Evolutionary conservation across 2,113 vertebrate genomes (phyloP).

Genomic region (Galbula dea): DNA sequence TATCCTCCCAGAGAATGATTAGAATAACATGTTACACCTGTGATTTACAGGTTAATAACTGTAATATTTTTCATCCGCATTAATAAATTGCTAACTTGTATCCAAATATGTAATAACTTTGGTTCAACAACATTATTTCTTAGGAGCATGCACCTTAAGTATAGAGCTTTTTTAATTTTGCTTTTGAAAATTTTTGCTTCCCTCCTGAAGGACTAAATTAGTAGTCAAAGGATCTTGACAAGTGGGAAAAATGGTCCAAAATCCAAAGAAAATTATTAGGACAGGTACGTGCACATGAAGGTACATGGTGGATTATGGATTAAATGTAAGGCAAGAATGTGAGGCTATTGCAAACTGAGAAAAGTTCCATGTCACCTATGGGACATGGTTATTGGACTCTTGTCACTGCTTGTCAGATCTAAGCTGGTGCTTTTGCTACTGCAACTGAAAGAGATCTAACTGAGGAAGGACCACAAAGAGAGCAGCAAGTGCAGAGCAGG

Average conservation of each 20-base stretch:
- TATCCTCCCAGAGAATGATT: neutral
- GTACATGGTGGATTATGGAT: neutral
- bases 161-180: neutral
- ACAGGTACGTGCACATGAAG: neutral
- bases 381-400: neutral
- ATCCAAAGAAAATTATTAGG: neutral
- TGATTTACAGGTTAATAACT: neutral
- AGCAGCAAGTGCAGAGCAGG: neutral
- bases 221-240: neutral
- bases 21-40: neutral
- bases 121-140: neutral
- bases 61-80: neutral
- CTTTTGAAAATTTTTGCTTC: neutral
- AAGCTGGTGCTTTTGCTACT: neutral
- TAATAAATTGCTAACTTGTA: neutral
- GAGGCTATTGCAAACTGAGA: neutral
- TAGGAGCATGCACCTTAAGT: neutral
- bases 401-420: neutral
- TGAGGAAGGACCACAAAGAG: neutral
- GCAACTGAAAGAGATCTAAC: neutral
- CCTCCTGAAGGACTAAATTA: neutral
- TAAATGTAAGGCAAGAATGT: neutral
- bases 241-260: neutral
- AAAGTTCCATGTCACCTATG: neutral
- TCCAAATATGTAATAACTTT: neutral